Percentiles rank a stretch among this genome's conserved stretches.
phyloP scores from a whole-genome alignment of 2,113 vertebrate genomes.

The Mormoops blainvillei region DNA sequence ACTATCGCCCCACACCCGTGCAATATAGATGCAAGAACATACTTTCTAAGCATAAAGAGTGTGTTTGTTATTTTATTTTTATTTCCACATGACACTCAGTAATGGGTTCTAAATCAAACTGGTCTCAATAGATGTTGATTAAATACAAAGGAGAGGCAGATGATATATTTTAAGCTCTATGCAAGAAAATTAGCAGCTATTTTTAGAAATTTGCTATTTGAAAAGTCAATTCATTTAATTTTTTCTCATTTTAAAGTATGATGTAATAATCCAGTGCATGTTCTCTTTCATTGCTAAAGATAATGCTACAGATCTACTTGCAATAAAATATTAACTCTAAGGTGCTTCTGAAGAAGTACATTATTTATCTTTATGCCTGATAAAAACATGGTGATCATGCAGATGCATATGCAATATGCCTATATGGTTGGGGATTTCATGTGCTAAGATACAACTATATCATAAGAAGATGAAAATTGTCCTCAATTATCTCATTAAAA shows the following conservation, averaged over 20 bases:
- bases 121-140: conserved; percentile 12
- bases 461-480: background rate
- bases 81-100: background rate
- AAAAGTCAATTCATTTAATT: background rate
- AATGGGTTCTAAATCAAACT: conserved; percentile 10
- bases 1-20: background rate
- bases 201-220: conserved; percentile 26
- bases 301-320: background rate
- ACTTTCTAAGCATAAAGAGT: background rate
- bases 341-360: background rate
- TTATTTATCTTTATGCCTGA: background rate
- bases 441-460: background rate
- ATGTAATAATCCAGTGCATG: background rate
- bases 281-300: background rate
- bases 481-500: background rate
- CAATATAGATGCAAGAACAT: background rate
- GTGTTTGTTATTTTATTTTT: background rate
- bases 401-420: background rate
- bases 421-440: background rate
- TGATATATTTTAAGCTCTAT: conserved; percentile 25
- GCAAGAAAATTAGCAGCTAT: background rate
- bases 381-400: background rate
- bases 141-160: background rate
- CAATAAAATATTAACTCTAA: background rate
- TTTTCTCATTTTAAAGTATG: conserved; percentile 15